Conservation (phyloP, 2,888 invertebrate species). For the Zootermopsis nevadensis region DNA sequence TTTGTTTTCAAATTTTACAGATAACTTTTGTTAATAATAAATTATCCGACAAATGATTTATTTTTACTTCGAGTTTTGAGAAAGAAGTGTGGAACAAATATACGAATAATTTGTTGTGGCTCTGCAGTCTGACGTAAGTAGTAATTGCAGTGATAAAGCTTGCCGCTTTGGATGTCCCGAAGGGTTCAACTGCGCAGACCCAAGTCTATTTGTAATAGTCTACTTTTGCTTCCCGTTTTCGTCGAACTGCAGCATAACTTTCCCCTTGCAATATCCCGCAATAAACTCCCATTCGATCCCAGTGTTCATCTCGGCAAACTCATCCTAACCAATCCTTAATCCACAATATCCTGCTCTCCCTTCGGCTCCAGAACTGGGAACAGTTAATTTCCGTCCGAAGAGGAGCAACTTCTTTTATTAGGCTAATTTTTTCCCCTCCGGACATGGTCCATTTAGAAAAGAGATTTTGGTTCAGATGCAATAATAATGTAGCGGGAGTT, state of each 20-base stretch:
- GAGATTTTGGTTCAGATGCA: neutral
- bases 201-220: neutral
- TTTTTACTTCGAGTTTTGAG: too few species aligned
- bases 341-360: neutral
- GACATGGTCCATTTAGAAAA: neutral
- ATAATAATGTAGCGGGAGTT: neutral
- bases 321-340: constrained; percentile 6
- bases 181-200: neutral
- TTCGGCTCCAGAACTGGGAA: constrained; percentile 5
- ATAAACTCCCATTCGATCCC: constrained; percentile 6
- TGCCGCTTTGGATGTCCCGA: neutral
- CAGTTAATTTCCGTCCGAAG: constrained; percentile 14
- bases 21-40: too few species aligned
- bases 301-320: neutral
- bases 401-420: neutral
- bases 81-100: too few species aligned
- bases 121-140: neutral
- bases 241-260: neutral
- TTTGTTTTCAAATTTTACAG: too few species aligned
- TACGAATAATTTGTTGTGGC: too few species aligned
- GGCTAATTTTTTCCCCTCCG: neutral
- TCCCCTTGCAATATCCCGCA: neutral
- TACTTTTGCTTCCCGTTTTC: neutral
- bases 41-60: too few species aligned
- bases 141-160: neutral